phyloP scores from a whole-genome alignment of 2,888 invertebrate genomes.

The Heteromyza rotundicornis region DNA sequence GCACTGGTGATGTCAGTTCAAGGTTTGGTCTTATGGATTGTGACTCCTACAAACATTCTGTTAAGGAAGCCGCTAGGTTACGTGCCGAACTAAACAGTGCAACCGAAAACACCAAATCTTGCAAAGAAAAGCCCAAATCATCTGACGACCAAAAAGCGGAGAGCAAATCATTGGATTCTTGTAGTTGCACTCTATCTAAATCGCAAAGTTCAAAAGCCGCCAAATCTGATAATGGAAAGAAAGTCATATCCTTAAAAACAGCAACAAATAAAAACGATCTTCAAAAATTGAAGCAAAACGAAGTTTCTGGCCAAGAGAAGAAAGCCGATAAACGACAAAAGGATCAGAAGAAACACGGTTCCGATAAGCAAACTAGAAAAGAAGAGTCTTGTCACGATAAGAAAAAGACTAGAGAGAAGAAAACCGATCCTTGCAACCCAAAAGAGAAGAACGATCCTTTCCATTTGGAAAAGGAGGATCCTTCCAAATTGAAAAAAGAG shows the following conservation, averaged over 20 bases:
- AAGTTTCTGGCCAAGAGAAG: neutral
- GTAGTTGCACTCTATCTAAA: neutral
- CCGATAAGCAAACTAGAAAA: no score
- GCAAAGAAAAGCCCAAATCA: slow-evolving; percentile 15
- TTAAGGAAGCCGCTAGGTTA: slow-evolving; percentile 31
- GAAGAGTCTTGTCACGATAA: slow-evolving; percentile 4
- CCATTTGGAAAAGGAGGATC: slow-evolving; percentile 6
- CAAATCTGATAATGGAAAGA: neutral
- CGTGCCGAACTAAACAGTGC: slow-evolving; percentile 22
- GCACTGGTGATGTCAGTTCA: slow-evolving; percentile 3
- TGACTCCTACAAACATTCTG: slow-evolving; percentile 31
- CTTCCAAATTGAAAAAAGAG: slow-evolving; percentile 13
- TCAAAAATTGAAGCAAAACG: neutral
- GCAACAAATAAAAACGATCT: neutral
- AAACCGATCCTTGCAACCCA: slow-evolving; percentile 16
- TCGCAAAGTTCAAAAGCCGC: neutral
- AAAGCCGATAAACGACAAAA: neutral
- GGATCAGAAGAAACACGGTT: neutral
- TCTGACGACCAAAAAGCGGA: slow-evolving; percentile 35
- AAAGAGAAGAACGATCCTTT: slow-evolving; percentile 22
- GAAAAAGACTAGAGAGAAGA: slow-evolving; percentile 6
- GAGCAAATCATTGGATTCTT: no score
- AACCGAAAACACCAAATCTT: slow-evolving; percentile 7
- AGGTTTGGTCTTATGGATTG: slow-evolving; percentile 30
- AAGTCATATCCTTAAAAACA: no score